Conservation (phyloP, 2,888 invertebrate genomes). For the Sarcophaga caerulescens region DNA sequence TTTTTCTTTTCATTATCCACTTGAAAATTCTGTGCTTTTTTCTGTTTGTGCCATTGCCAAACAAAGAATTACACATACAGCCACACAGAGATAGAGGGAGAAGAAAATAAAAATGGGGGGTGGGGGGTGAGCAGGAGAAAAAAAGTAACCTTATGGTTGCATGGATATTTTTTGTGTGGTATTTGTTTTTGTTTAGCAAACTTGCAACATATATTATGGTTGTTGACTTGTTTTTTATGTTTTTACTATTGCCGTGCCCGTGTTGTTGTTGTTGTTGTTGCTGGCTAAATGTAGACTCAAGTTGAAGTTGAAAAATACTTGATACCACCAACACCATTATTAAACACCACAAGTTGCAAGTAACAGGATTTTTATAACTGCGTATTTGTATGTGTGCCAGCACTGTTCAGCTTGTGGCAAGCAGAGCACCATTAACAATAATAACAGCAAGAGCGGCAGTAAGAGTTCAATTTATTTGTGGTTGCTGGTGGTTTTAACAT, state of each 20-base stretch:
- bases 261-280: constrained; percentile 2
- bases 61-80: too few relatives aligned
- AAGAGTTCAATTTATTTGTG: constrained; percentile 70
- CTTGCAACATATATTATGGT: constrained; percentile 65
- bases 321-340: constrained; percentile 32
- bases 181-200: constrained; percentile 34
- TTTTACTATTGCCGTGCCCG: too few relatives aligned
- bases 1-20: constrained; percentile 61
- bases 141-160: constrained; percentile 42
- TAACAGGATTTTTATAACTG: constrained; percentile 8
- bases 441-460: constrained; percentile 13
- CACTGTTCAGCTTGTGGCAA: not conserved
- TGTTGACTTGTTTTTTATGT: constrained; percentile 48
- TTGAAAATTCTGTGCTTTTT: constrained; percentile 39
- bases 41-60: too few relatives aligned
- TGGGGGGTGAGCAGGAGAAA: not conserved
- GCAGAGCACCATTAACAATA: constrained; percentile 20
- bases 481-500: constrained; percentile 27
- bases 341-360: constrained; percentile 51
- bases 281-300: constrained; percentile 26
- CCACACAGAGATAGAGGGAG: too few relatives aligned
- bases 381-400: constrained; percentile 24
- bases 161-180: constrained; percentile 43
- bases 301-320: constrained; percentile 54
- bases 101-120: not conserved